Evolutionary conservation across 2,113 vertebrate species (phyloP).

Genomic region (Psittacara wagleri): DNA sequence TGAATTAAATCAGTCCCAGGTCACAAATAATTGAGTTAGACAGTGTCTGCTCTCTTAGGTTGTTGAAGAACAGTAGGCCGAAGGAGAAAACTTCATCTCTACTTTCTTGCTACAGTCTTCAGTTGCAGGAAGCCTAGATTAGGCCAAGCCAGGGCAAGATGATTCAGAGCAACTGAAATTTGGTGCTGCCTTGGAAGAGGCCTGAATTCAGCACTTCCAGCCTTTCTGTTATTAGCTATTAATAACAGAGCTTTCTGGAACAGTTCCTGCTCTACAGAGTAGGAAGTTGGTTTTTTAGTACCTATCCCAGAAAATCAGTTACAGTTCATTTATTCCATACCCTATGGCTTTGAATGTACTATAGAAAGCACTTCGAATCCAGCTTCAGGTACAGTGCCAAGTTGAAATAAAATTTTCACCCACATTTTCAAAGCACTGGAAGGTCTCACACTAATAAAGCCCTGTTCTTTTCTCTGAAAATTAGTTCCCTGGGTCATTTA

Average conservation of each 20-base stretch:
- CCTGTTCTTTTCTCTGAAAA: background rate
- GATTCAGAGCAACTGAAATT: background rate
- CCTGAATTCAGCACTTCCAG: background rate
- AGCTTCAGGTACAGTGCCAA: background rate
- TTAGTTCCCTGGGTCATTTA: background rate
- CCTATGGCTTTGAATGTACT: background rate
- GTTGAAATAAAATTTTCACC: background rate
- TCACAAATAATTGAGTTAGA: constrained; percentile 68
- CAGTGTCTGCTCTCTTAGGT: constrained; percentile 2
- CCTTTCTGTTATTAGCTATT: background rate
- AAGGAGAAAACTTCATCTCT: constrained; percentile 11
- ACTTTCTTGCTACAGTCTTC: background rate
- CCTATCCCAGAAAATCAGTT: background rate
- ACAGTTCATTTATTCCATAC: background rate
- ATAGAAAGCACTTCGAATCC: background rate
- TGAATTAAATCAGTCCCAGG: constrained; percentile 55
- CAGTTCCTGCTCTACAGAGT: background rate
- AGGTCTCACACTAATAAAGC: background rate
- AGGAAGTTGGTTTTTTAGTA: background rate
- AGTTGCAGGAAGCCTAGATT: background rate
- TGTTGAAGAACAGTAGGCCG: constrained; percentile 38
- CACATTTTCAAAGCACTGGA: background rate
- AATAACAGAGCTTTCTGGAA: background rate
- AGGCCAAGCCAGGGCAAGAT: background rate
- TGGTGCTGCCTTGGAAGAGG: background rate